A percentile compares a stretch with the other conserved stretches of the same genome.
phyloP scores from a whole-genome alignment of 1,140 invertebrate species.

The Sycophila sp. region DNA sequence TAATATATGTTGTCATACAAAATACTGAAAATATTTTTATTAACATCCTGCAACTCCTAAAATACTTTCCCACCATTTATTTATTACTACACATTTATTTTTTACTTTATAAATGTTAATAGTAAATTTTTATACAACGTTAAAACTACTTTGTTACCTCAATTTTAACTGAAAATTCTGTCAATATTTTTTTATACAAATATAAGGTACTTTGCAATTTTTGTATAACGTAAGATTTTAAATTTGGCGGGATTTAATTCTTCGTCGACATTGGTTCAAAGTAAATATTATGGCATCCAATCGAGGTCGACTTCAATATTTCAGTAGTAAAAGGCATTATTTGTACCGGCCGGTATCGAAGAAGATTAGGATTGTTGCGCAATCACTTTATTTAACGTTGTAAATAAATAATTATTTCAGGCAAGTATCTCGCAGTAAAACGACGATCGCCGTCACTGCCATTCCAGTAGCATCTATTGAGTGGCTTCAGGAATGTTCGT shows the following conservation, averaged over 20 bases:
- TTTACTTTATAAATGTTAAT: too few species aligned
- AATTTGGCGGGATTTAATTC: too few species aligned
- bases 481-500: slow-evolving; percentile 36
- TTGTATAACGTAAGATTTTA: background rate
- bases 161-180: too few species aligned
- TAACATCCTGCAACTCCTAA: background rate
- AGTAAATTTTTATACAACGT: too few species aligned
- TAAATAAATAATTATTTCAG: background rate
- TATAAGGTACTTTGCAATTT: background rate
- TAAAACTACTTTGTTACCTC: too few species aligned
- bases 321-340: too few species aligned
- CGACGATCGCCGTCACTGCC: background rate
- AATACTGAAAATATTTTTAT: slow-evolving; percentile 1
- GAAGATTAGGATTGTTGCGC: background rate
- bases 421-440: slow-evolving; percentile 1
- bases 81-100: too few species aligned
- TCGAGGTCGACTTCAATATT: background rate
- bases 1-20: slow-evolving; percentile 41
- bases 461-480: background rate
- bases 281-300: too few species aligned
- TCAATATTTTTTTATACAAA: too few species aligned
- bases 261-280: too few species aligned
- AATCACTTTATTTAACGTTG: background rate
- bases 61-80: too few species aligned
- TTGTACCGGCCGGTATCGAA: background rate